These are phyloP conservation scores for Nibea albiflora DNA, from an alignment of 2,113 vertebrate genomes.

Conservation along the genomic window DNA sequence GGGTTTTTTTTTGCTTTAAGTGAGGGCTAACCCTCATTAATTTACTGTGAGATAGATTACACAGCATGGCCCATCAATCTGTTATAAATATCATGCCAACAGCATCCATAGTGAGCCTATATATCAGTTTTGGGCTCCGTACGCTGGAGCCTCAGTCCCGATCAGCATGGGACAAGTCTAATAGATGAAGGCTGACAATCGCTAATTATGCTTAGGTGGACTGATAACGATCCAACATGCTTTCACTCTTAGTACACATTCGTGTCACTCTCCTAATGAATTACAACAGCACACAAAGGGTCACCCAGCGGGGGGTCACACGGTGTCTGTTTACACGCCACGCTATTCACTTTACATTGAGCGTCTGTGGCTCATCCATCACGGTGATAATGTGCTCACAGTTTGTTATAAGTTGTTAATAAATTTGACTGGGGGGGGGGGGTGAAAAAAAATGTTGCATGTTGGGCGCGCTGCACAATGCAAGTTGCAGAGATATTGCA, in stretches of 20 bases:
- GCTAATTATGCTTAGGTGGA: constrained; percentile 75
- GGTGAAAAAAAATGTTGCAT: not conserved
- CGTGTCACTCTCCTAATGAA: constrained; percentile 66
- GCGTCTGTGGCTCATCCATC: constrained; percentile 17
- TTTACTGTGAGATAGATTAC: not conserved
- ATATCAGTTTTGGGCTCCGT: constrained; percentile 27
- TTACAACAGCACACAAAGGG: constrained; percentile 67
- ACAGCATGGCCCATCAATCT: not conserved
- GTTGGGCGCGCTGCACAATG: not conserved
- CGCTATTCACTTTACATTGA: constrained; percentile 26
- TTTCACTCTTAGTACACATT: constrained; percentile 70
- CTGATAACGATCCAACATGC: constrained; percentile 69
- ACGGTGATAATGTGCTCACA: constrained; percentile 14
- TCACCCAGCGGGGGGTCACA: constrained; percentile 47
- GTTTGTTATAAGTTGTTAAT: constrained; percentile 22
- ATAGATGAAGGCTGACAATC: constrained; percentile 68
- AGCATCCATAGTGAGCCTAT: constrained; percentile 1
- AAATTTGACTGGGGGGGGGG: not conserved
- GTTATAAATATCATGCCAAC: not conserved
- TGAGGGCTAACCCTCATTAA: constrained; percentile 12
- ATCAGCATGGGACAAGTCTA: constrained; percentile 45
- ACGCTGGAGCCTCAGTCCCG: constrained; percentile 23
- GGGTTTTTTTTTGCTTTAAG: not conserved
- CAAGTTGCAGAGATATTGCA: constrained; percentile 23
- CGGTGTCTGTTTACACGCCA: constrained; percentile 51